Percentiles rank a stretch among this genome's conserved stretches.
Evolutionary conservation across 2,888 invertebrate genomes (phyloP).

Genomic region (Lordiphosa andalusiaca): DNA sequence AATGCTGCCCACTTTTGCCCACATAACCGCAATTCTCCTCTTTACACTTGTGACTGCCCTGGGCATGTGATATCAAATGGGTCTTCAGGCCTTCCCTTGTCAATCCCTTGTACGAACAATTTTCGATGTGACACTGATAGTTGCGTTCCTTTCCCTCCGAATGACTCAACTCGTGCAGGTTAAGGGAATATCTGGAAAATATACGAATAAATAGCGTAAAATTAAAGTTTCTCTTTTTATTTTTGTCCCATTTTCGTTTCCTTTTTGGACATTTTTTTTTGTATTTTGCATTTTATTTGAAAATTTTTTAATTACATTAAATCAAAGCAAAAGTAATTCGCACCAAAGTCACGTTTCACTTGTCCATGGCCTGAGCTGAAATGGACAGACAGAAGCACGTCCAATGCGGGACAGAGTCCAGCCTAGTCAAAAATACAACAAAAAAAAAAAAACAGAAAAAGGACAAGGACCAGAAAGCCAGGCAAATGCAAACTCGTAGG

Average conservation of each 20-base stretch:
- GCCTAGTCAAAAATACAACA: conserved; percentile 32
- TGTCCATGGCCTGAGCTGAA: conserved; percentile 21
- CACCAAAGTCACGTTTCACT: conserved; percentile 74
- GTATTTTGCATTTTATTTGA: conserved; percentile 49
- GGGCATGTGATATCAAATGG: conserved; percentile 83
- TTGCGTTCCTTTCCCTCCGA: conserved; percentile 51
- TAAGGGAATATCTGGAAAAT: conserved; percentile 82
- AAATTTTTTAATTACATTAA: conserved; percentile 77
- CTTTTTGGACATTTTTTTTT: conserved; percentile 18
- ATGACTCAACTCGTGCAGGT: conserved; percentile 84
- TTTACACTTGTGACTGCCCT: conserved; percentile 80
- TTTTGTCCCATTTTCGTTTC: conserved; percentile 35
- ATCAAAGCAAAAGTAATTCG: conserved; percentile 75
- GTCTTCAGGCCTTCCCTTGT: conserved; percentile 82
- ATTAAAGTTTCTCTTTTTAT: conserved; percentile 16
- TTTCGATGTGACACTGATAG: conserved; percentile 82
- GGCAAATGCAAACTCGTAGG: conserved; percentile 58
- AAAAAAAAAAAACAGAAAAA: conserved; percentile 25
- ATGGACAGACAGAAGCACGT: conserved; percentile 49
- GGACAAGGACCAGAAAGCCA: conserved; percentile 15
- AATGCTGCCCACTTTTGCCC: conserved; percentile 80
- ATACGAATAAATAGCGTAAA: conserved; percentile 3
- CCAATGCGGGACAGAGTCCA: conserved; percentile 35
- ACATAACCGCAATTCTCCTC: conserved; percentile 81
- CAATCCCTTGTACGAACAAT: conserved; percentile 83